Conservation (phyloP, 2,113 vertebrate species). For the Microcebus griseorufus region DNA sequence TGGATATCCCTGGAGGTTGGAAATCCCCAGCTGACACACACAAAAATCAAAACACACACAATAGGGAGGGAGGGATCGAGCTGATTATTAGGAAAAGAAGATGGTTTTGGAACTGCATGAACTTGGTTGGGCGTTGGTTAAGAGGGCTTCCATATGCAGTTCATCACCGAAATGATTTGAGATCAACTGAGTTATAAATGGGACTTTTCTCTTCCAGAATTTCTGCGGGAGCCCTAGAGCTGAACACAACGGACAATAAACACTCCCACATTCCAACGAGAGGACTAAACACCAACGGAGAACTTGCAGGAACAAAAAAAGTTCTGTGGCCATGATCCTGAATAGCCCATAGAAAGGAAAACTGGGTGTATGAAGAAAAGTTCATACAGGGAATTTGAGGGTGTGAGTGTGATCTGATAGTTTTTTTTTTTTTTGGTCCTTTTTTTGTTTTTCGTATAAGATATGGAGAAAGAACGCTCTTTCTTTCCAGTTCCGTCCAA, state of each 20-base stretch:
- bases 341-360: not conserved
- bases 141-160: not conserved
- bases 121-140: no score
- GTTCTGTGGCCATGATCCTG: not conserved
- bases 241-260: not conserved
- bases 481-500: not conserved
- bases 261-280: not conserved
- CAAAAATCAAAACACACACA: not conserved
- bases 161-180: not conserved
- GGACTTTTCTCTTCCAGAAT: not conserved
- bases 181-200: not conserved
- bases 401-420: no score
- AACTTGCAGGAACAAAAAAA: no score
- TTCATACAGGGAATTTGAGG: not conserved
- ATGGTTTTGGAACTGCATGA: not conserved
- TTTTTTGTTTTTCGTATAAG: fast-evolving
- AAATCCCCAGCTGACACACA: no score
- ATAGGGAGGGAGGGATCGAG: not conserved
- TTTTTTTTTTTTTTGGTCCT: no score
- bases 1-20: not conserved
- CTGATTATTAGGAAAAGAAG: not conserved
- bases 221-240: not conserved
- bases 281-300: not conserved
- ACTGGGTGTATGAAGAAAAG: fast-evolving
- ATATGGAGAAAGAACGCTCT: not conserved